Evolutionary conservation across 2,797 vertebrate genomes (phyloP).

Genomic region (Emydoidea blandingii): DNA sequence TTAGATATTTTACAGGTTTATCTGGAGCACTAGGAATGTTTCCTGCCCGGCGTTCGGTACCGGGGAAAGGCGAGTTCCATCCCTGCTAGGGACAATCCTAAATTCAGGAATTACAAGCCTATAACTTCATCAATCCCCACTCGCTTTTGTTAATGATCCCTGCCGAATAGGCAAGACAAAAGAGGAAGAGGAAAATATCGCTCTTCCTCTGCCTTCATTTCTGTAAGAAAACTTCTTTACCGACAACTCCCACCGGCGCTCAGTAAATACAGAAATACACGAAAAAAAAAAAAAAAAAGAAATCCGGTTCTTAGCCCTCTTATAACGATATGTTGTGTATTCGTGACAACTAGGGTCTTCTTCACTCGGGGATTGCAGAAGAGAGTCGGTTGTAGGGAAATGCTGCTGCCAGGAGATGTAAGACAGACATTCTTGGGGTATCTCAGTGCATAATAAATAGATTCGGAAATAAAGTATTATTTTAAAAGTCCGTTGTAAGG

Average conservation of each 20-base stretch:
- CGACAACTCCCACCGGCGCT: rapidly evolving
- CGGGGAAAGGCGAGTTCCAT: not conserved
- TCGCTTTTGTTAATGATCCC: conserved; percentile 50
- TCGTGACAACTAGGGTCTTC: conserved; percentile 1
- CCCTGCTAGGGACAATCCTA: not conserved
- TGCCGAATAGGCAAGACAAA: conserved; percentile 25
- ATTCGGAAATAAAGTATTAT: not conserved
- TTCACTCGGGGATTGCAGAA: not conserved
- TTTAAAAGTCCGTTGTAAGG: not conserved
- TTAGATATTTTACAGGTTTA: not conserved
- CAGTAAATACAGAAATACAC: not conserved
- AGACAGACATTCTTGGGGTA: not conserved
- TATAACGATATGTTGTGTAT: not conserved
- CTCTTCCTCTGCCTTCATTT: not conserved
- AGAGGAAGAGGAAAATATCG: not conserved
- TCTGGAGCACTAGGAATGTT: not conserved
- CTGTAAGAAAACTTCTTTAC: not conserved
- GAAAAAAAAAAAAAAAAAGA: not conserved
- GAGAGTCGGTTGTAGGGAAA: not conserved
- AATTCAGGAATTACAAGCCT: not conserved
- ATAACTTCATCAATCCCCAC: not conserved
- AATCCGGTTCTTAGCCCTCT: not conserved
- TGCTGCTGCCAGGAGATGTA: not conserved
- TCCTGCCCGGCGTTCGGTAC: not conserved
- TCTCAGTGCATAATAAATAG: no score